Evolutionary conservation across 64 coral and sea anemone genomes (phyloP).

Genomic region (Platygyra sinensis): DNA sequence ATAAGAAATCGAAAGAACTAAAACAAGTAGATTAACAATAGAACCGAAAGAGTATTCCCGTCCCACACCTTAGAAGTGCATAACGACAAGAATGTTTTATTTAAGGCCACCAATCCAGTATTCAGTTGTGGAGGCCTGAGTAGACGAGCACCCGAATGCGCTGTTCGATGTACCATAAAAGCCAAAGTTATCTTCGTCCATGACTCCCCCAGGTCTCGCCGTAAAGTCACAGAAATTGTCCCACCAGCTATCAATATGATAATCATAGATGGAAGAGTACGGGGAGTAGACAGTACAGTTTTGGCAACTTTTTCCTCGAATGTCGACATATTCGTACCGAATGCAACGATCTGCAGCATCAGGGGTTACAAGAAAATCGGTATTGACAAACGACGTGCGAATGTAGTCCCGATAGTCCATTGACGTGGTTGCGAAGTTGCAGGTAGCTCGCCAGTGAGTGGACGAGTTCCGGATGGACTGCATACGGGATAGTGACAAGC

Average conservation of each 20-base stretch:
- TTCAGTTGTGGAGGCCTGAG: background rate
- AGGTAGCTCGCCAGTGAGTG: constrained; percentile 48
- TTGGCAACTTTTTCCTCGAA: background rate
- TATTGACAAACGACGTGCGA: no score
- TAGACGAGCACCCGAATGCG: background rate
- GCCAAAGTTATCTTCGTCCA: constrained; percentile 8
- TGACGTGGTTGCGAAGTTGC: constrained; percentile 5
- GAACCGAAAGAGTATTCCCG: no score
- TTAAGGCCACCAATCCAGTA: constrained; percentile 1
- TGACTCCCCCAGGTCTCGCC: background rate
- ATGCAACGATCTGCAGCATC: background rate
- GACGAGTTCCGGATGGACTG: background rate
- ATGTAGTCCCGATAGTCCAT: constrained; percentile 35
- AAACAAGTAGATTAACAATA: no score
- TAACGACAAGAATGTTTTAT: background rate
- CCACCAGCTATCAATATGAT: constrained; percentile 1
- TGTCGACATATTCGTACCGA: constrained; percentile 5
- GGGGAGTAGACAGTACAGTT: background rate
- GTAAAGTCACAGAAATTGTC: background rate
- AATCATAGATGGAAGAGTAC: background rate
- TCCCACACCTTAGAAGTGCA: no score
- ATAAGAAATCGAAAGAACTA: no score
- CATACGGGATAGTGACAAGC: constrained; percentile 32
- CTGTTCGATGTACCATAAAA: background rate
- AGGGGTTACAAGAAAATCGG: background rate